Evolutionary conservation across 1,140 invertebrate genomes (phyloP), one percentile per base, ranked within the genome.

Genomic region (Platyscapa corneri): DNA sequence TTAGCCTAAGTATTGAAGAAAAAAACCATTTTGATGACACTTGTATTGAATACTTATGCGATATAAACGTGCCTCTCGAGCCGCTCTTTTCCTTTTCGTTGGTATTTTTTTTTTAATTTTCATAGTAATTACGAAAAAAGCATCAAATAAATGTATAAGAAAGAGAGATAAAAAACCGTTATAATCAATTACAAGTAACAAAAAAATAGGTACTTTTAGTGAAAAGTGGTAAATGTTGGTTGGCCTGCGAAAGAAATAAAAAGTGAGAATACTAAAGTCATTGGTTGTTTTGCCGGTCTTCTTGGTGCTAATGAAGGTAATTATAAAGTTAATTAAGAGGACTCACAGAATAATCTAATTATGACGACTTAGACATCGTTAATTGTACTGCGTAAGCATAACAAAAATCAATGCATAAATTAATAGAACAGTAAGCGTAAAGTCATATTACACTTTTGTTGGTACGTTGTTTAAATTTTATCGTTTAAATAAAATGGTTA

Each of bases 61-160:
- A 74, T 39, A 30, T 87, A 87, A 88, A 87, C 88, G 88, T 90
- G 88, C 87, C 87, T 90, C 89, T 90, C 75, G 84, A 89, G 88
- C 87, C 87, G 84, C 90, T 90, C 82, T 89, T 88, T 88, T 60
- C 18, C 18, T 60, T 64, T 60, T 80, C 12, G 56, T 30, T 8
- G 49, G 20, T 5, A 0, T 67, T 34, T 30, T 75, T 18, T n/a
- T 46, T 76, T 65, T 82, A 23, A 60, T 82, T 81, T 74, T 8
- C 32, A 34, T 81, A 76, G 53, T 27, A 14, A 49, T 34, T 53
- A 42, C 1, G n/a, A 72, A 42, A 76, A 78, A 53, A 30, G 64
- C 75, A 74, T 72, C 32, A 46, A 82, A 82, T 65, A 49, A 49
- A 78, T 5, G 30, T n/a, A 23, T 53, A 70, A 49, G 14, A 32